Conservation (phyloP, 2,797 vertebrate genomes). For the Centropyge bicolor region DNA sequence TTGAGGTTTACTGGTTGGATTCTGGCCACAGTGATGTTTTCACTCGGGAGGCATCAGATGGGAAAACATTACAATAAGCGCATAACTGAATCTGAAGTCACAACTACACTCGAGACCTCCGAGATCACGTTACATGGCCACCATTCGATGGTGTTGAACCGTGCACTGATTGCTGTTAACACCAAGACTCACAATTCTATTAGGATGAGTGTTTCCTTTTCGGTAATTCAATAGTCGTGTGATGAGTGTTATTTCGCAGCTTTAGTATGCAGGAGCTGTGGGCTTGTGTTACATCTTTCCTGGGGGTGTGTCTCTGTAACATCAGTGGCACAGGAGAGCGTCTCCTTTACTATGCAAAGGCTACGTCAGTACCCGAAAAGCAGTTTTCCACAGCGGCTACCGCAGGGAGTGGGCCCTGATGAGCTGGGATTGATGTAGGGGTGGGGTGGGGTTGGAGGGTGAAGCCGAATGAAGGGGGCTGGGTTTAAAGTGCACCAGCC, state of each 20-base stretch:
- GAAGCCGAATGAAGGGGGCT: constrained; percentile 10
- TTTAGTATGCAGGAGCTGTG: constrained; percentile 37
- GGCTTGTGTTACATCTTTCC: constrained; percentile 49
- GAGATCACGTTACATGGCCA: constrained; percentile 67
- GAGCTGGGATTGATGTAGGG: neutral
- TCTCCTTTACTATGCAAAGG: neutral
- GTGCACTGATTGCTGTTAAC: constrained; percentile 61
- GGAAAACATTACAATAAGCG: constrained; percentile 71
- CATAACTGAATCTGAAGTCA: constrained; percentile 73
- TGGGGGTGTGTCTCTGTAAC: constrained; percentile 9
- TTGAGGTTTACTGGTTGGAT: constrained; percentile 56
- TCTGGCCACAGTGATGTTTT: constrained; percentile 38
- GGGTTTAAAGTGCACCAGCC: constrained; percentile 51
- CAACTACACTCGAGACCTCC: constrained; percentile 55
- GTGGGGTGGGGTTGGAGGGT: no score
- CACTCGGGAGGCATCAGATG: constrained; percentile 60
- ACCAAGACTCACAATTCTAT: constrained; percentile 60
- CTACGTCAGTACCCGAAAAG: constrained; percentile 1
- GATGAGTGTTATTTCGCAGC: constrained; percentile 60
- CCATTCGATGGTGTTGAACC: constrained; percentile 62
- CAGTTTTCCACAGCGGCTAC: constrained; percentile 9
- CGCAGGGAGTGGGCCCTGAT: neutral
- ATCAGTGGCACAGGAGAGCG: neutral
- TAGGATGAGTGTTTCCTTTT: constrained; percentile 71
- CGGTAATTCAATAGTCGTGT: constrained; percentile 61